Conservation (phyloP, 2,797 vertebrate genomes). For the Zenarchopterus dispar region DNA sequence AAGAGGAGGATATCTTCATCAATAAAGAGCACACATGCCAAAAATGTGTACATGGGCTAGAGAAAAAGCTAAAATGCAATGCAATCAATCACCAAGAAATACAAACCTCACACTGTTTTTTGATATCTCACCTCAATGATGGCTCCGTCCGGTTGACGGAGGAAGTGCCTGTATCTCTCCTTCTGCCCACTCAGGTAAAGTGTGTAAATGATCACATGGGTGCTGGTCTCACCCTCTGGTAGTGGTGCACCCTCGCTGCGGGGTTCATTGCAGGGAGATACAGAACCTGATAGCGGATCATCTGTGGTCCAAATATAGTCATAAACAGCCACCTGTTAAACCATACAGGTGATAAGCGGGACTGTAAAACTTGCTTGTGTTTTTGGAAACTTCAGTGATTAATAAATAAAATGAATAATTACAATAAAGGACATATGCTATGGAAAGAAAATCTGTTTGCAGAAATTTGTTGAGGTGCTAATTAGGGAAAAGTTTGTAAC, state of each 20-base stretch:
- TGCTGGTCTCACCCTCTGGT: slow-evolving; percentile 75
- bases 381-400: not conserved
- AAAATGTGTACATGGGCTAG: not conserved
- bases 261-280: slow-evolving; percentile 63
- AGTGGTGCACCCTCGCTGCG: slow-evolving; percentile 30
- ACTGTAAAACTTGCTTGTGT: not conserved
- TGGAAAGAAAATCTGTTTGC: too few relatives aligned
- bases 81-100: too few relatives aligned
- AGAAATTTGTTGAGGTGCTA: too few relatives aligned
- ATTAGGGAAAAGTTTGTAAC: too few relatives aligned
- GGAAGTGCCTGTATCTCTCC: slow-evolving; percentile 88
- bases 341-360: slow-evolving; percentile 26
- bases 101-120: not conserved
- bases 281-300: slow-evolving; percentile 62
- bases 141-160: slow-evolving; percentile 87
- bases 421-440: too few relatives aligned
- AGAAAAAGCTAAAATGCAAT: not conserved
- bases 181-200: slow-evolving; percentile 85
- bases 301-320: slow-evolving; percentile 89
- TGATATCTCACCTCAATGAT: slow-evolving; percentile 87
- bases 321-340: slow-evolving; percentile 91
- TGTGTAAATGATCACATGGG: slow-evolving; percentile 85
- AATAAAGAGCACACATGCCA: not conserved
- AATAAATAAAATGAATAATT: too few relatives aligned
- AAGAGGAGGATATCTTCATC: not conserved